phyloP scores from a whole-genome alignment of 2,113 vertebrate species.

The Oxyruncus cristatus region DNA sequence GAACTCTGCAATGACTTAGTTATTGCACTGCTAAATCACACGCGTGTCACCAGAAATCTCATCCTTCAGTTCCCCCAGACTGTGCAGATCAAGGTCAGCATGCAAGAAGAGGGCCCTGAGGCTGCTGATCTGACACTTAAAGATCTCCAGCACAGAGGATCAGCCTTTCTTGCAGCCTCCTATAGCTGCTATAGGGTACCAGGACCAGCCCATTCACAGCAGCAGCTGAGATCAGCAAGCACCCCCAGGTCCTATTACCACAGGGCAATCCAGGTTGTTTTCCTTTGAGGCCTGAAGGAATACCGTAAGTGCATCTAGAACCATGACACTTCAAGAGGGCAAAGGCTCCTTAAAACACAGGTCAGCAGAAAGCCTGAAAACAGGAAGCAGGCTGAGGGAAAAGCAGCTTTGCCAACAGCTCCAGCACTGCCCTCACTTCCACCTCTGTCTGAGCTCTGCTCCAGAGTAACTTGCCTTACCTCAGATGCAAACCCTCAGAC shows the following conservation, averaged over 20 bases:
- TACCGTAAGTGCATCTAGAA: neutral
- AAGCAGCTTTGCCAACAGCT: neutral
- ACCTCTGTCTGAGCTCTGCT: neutral
- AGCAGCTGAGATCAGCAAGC: neutral
- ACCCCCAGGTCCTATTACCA: accelerated
- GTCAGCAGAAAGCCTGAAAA: neutral
- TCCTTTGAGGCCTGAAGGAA: neutral
- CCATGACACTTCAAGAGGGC: neutral
- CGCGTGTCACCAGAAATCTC: neutral
- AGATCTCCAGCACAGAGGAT: neutral
- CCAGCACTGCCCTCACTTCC: neutral
- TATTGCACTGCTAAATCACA: neutral
- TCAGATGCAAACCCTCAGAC: neutral
- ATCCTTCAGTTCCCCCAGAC: neutral
- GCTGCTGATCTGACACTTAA: neutral
- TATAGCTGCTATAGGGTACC: accelerated
- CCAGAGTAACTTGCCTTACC: neutral
- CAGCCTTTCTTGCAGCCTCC: neutral
- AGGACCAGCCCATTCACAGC: neutral
- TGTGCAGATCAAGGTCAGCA: neutral
- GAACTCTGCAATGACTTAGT: accelerated
- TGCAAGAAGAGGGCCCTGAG: neutral
- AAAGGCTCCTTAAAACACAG: neutral
- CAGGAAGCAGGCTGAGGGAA: neutral
- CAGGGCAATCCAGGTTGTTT: accelerated